These are phyloP conservation scores for Syrista parreyssii DNA, from an alignment of 2,888 invertebrate genomes.

Conservation along the genomic window DNA sequence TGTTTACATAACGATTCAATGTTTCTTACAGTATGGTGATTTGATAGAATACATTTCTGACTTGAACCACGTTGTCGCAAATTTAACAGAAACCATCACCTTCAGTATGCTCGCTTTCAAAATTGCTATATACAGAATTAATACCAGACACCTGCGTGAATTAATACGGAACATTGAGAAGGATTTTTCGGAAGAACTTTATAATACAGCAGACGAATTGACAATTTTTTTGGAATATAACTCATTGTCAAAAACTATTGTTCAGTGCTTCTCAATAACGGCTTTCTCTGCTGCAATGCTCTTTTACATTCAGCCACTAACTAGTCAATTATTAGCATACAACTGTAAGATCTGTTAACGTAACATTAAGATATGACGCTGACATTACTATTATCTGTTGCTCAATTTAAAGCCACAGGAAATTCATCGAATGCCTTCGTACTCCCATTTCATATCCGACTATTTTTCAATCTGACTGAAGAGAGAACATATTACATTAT, in stretches of 20 bases:
- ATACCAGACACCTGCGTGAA: neutral
- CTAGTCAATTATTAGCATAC: neutral
- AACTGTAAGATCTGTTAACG: neutral
- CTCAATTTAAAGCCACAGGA: neutral
- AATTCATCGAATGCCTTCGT: slow-evolving; percentile 5
- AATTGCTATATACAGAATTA: neutral
- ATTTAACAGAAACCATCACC: neutral
- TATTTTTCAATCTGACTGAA: neutral
- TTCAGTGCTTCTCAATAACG: neutral
- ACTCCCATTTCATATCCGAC: slow-evolving; percentile 16
- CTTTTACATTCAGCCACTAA: neutral
- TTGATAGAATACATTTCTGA: neutral
- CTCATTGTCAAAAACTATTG: neutral
- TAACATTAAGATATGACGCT: too few relatives aligned
- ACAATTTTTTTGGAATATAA: neutral
- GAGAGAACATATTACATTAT: neutral
- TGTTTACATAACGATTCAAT: neutral
- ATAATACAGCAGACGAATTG: neutral
- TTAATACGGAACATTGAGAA: neutral
- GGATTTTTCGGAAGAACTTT: neutral
- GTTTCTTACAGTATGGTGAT: neutral
- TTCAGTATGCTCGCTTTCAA: neutral
- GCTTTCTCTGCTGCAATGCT: neutral
- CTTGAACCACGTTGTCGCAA: neutral
- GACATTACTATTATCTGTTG: too few relatives aligned